phyloP scores from a whole-genome alignment of 2,113 vertebrate genomes.

The Rhodinocichla rosea region DNA sequence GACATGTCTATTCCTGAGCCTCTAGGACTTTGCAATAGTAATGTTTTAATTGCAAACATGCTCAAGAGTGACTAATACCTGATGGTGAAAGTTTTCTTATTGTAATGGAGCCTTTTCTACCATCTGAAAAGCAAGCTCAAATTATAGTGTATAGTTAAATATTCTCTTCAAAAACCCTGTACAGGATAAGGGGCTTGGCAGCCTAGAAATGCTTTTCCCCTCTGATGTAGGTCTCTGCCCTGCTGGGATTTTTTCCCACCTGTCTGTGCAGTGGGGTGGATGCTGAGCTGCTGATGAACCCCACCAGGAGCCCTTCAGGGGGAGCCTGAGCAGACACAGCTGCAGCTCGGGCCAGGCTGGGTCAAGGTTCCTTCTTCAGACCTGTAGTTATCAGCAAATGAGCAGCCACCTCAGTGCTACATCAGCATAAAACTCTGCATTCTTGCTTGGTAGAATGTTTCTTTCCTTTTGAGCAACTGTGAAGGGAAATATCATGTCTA shows the following conservation, averaged over 20 bases:
- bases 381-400: neutral
- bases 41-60: constrained; percentile 70
- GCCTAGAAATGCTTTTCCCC: neutral
- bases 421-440: neutral
- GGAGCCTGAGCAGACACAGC: neutral
- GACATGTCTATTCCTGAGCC: constrained; percentile 42
- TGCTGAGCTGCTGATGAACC: neutral
- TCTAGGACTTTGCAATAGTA: constrained; percentile 31
- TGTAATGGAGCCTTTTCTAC: neutral
- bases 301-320: neutral
- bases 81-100: neutral
- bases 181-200: neutral
- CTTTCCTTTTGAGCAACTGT: neutral
- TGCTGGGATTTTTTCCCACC: neutral
- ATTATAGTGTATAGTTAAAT: neutral
- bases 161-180: neutral
- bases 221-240: neutral
- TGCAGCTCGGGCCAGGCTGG: neutral
- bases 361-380: neutral
- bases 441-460: neutral
- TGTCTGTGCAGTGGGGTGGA: neutral
- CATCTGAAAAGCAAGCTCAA: neutral
- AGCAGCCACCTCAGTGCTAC: neutral
- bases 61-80: constrained; percentile 7
- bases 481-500: neutral